Evolutionary conservation across 2,888 invertebrate genomes (phyloP).

Genomic region (Homarus gammarus): DNA sequence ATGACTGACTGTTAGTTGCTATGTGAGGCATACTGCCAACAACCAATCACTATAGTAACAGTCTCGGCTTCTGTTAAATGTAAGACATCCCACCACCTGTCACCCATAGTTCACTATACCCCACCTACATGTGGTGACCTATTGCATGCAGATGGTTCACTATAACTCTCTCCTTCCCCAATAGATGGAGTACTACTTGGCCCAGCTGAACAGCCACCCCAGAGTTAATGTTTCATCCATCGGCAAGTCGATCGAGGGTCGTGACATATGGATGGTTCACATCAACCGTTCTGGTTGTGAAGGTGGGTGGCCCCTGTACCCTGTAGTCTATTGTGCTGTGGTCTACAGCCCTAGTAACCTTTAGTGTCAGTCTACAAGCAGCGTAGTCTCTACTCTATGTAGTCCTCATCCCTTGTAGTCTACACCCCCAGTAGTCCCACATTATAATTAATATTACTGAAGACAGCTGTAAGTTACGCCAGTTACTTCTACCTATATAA

Average conservation of each 20-base stretch:
- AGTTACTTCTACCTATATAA: too few relatives aligned
- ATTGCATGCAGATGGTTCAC: background rate
- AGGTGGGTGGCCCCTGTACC: constrained; percentile 2
- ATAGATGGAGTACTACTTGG: constrained; percentile 64
- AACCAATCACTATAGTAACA: background rate
- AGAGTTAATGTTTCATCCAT: constrained; percentile 47
- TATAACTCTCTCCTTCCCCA: background rate
- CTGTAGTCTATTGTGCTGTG: too few relatives aligned
- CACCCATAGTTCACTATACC: background rate
- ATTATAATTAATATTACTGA: too few relatives aligned
- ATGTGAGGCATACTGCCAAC: background rate
- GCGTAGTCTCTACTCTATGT: too few relatives aligned
- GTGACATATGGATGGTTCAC: constrained; percentile 66
- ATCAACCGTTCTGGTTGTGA: constrained; percentile 1
- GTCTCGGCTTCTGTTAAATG: background rate
- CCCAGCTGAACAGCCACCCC: constrained; percentile 1
- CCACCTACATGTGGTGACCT: background rate
- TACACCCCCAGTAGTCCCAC: too few relatives aligned
- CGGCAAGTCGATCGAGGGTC: constrained; percentile 49
- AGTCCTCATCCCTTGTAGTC: too few relatives aligned
- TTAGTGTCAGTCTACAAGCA: too few relatives aligned
- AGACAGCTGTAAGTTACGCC: too few relatives aligned
- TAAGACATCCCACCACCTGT: background rate
- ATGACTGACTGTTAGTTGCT: background rate
- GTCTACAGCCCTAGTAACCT: too few relatives aligned